These are phyloP conservation scores for Gallirallus australis DNA, from an alignment of 2,797 vertebrate species.

Conservation along the genomic window DNA sequence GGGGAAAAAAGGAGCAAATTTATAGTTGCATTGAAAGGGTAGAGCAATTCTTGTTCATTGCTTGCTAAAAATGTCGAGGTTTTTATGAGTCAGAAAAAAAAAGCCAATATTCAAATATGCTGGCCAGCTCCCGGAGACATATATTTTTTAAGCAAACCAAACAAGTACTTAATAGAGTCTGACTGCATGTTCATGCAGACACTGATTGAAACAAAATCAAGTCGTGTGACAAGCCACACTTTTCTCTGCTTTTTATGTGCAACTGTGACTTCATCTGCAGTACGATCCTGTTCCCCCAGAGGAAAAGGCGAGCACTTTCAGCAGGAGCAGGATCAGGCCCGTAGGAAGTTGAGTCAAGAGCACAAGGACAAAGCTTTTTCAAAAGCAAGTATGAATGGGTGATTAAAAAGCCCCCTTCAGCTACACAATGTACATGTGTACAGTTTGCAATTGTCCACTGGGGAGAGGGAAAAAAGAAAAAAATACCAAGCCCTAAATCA, in stretches of 20 bases:
- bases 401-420: constrained; percentile 20
- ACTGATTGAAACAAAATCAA: constrained; percentile 33
- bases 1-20: constrained; percentile 66
- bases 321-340: not conserved
- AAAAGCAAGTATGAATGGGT: constrained; percentile 35
- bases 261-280: constrained; percentile 29
- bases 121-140: constrained; percentile 47
- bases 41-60: constrained; percentile 65
- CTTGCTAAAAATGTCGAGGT: constrained; percentile 59
- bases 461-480: constrained; percentile 11
- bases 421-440: constrained; percentile 6
- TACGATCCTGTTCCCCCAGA: not conserved
- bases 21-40: constrained; percentile 72
- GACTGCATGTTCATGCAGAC: constrained; percentile 45
- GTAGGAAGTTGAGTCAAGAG: constrained; percentile 26
- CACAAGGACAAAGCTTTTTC: constrained; percentile 36
- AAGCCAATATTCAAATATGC: constrained; percentile 61
- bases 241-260: constrained; percentile 52
- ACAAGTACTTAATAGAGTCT: constrained; percentile 50
- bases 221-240: constrained; percentile 55
- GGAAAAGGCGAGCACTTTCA: constrained; percentile 34
- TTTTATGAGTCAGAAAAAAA: constrained; percentile 53
- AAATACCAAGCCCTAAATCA: constrained; percentile 43
- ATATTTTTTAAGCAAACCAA: constrained; percentile 68
- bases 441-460: constrained; percentile 41